Evolutionary conservation across 1,140 invertebrate genomes (phyloP).

Genomic region (Cydia fagiglandana): DNA sequence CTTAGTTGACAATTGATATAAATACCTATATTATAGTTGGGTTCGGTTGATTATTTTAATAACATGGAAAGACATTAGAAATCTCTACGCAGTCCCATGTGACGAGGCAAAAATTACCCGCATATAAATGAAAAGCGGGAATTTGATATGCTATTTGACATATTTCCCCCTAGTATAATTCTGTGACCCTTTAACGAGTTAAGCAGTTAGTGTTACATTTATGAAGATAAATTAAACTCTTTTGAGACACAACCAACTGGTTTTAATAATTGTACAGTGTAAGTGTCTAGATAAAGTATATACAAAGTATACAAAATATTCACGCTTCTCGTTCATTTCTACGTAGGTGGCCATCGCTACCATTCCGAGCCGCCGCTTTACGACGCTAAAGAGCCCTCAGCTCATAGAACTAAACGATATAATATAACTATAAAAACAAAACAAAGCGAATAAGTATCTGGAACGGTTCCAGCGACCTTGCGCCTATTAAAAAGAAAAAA

Average conservation of each 20-base stretch:
- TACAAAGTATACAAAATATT: neutral
- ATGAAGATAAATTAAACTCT: neutral
- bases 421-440: conserved; percentile 18
- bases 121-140: neutral
- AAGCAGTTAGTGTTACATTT: neutral
- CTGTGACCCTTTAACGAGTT: neutral
- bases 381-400: conserved; percentile 12
- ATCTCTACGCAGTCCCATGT: neutral
- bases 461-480: conserved; percentile 72
- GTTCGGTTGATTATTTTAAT: neutral
- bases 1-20: too few species aligned
- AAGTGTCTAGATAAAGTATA: neutral
- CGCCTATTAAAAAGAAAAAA: conserved; percentile 52
- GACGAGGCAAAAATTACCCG: neutral
- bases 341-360: neutral
- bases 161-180: neutral
- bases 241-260: neutral
- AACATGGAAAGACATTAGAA: neutral
- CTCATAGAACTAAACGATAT: neutral
- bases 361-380: neutral
- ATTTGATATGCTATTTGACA: neutral
- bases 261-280: neutral
- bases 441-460: conserved; percentile 51
- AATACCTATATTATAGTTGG: too few species aligned
- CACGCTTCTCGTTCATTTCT: neutral